A percentile compares a stretch with the other conserved stretches of the same genome.
Evolutionary conservation across 2,888 invertebrate genomes (phyloP).

Genomic region (Noctuana brunneofusca): DNA sequence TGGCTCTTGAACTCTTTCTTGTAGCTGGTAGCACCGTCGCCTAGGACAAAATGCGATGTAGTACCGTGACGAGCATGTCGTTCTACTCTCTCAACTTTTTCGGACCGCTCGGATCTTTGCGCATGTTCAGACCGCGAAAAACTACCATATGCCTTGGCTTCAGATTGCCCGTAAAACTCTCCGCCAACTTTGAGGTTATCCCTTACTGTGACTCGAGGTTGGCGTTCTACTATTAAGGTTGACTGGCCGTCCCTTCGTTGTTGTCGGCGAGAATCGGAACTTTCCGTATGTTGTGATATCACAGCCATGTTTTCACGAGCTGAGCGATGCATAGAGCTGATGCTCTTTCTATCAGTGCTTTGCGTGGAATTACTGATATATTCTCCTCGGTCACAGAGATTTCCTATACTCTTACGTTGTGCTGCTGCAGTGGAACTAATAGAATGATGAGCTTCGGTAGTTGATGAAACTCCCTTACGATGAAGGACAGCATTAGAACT

Average conservation of each 20-base stretch:
- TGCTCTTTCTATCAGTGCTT: constrained; percentile 88
- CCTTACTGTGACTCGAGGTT: constrained; percentile 83
- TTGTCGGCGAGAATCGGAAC: constrained; percentile 59
- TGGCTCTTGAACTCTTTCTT: constrained; percentile 90
- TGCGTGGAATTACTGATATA: constrained; percentile 86
- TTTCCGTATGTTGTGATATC: constrained; percentile 79
- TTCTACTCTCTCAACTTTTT: constrained; percentile 83
- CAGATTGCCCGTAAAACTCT: constrained; percentile 88
- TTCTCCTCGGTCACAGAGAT: constrained; percentile 88
- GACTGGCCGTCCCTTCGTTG: constrained; percentile 81
- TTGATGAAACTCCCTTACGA: constrained; percentile 86
- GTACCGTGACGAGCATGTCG: constrained; percentile 85
- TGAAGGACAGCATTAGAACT: constrained; percentile 90
- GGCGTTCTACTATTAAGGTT: constrained; percentile 81
- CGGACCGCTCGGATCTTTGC: constrained; percentile 62
- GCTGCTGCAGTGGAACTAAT: constrained; percentile 89
- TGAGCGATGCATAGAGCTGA: constrained; percentile 90
- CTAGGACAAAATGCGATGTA: constrained; percentile 89
- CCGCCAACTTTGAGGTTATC: constrained; percentile 89
- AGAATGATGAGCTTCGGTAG: constrained; percentile 88
- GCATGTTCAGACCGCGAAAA: constrained; percentile 81
- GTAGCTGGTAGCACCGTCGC: constrained; percentile 87
- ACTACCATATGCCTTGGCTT: constrained; percentile 87
- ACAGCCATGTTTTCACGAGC: constrained; percentile 79
- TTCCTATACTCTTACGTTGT: constrained; percentile 91